phyloP scores from a whole-genome alignment of 2,797 vertebrate genomes.

The Chanos chanos region DNA sequence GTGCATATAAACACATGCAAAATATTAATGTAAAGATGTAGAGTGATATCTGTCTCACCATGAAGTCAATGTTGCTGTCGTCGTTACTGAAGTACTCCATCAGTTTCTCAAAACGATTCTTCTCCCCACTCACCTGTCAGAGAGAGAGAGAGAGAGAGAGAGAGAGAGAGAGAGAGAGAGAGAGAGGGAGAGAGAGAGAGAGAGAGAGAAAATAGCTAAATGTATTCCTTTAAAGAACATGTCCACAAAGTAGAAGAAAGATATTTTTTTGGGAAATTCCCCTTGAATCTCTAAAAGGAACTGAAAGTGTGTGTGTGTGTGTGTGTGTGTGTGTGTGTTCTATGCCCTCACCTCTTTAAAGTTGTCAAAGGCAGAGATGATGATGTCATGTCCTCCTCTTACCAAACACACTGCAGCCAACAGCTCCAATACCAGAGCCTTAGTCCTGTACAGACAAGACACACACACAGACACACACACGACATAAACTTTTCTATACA shows the following conservation, averaged over 20 bases:
- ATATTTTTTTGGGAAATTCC: background rate
- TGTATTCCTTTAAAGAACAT: background rate
- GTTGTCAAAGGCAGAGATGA: constrained; percentile 90
- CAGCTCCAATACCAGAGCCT: constrained; percentile 90
- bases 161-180: background rate
- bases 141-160: background rate
- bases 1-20: no score
- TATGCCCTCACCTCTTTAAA: constrained; percentile 82
- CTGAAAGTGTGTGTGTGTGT: background rate
- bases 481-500: constrained; percentile 67
- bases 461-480: background rate
- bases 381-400: constrained; percentile 92
- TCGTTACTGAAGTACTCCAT: constrained; percentile 94
- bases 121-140: constrained; percentile 85
- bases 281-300: background rate
- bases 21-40: no score
- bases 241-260: background rate
- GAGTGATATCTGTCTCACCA: constrained; percentile 84
- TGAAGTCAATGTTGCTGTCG: constrained; percentile 96
- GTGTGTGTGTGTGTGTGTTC: background rate
- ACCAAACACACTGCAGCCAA: constrained; percentile 92
- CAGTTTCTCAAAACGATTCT: constrained; percentile 91
- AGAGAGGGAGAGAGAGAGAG: background rate
- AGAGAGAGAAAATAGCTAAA: background rate
- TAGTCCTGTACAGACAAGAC: constrained; percentile 78